phyloP scores from a whole-genome alignment of 2,888 invertebrate genomes.

The Drosophila mayaguana region DNA sequence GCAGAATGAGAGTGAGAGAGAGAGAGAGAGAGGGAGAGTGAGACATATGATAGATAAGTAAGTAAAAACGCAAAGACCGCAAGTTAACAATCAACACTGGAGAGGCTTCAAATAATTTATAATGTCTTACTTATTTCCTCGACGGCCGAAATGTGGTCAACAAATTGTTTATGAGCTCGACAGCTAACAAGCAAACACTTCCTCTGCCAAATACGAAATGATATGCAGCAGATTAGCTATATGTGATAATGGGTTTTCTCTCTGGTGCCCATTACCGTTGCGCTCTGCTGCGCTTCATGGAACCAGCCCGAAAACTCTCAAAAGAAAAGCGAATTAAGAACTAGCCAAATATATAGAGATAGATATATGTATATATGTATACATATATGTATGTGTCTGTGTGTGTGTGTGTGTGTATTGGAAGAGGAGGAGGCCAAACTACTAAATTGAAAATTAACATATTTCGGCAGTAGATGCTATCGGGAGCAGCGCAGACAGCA shows the following conservation, averaged over 20 bases:
- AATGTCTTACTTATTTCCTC: constrained; percentile 78
- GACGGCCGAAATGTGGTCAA: constrained; percentile 47
- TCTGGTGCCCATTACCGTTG: constrained; percentile 55
- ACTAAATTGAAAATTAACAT: constrained; percentile 81
- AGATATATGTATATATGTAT: constrained; percentile 35
- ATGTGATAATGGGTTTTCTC: constrained; percentile 71
- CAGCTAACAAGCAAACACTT: constrained; percentile 73
- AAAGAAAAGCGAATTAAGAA: constrained; percentile 45
- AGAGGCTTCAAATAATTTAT: constrained; percentile 69
- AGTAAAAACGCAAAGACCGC: constrained; percentile 17
- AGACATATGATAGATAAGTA: constrained; percentile 1
- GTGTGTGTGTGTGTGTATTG: constrained; percentile 25
- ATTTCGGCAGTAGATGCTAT: constrained; percentile 80
- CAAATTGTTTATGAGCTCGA: constrained; percentile 78
- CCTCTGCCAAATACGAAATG: constrained; percentile 57
- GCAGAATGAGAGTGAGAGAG: not conserved
- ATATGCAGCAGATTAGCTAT: constrained; percentile 77
- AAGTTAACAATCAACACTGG: constrained; percentile 66
- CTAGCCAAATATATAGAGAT: constrained; percentile 29
- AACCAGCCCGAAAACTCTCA: constrained; percentile 54
- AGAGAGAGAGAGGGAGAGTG: constrained; percentile 1
- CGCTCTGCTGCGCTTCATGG: constrained; percentile 70
- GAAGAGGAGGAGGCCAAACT: constrained; percentile 57
- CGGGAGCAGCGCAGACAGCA: constrained; percentile 52
- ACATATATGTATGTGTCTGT: constrained; percentile 32